Percentiles rank a stretch among this genome's conserved stretches.
Evolutionary conservation across 2,113 vertebrate species (phyloP).

Genomic region (Trichechus manatus): DNA sequence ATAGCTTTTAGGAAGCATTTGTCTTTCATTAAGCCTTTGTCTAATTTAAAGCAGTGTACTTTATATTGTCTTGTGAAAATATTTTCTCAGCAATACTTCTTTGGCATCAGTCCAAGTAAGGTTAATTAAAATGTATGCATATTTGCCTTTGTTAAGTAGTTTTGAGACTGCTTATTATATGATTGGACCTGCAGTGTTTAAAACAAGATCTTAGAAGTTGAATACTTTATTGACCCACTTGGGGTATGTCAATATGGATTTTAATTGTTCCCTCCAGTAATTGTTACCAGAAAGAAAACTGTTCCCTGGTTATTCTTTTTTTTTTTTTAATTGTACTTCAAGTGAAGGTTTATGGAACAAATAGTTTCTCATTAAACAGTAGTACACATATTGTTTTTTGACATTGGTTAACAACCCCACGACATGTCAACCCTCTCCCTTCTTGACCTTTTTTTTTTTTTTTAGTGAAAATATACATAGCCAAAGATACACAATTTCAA

Average conservation of each 20-base stretch:
- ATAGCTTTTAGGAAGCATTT: background rate
- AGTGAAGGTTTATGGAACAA: no score
- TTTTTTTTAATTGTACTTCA: no score
- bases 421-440: no score
- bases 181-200: background rate
- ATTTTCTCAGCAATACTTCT: conserved; percentile 50
- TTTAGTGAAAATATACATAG: no score
- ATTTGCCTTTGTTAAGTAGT: background rate
- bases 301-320: background rate
- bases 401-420: no score
- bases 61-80: conserved; percentile 8
- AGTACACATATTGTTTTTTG: no score
- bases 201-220: background rate
- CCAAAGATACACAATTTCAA: no score
- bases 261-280: background rate
- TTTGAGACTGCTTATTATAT: background rate
- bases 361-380: no score
- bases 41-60: background rate
- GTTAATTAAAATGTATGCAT: background rate
- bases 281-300: background rate
- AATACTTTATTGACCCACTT: background rate
- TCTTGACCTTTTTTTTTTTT: no score
- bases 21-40: background rate
- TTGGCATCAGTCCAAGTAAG: background rate
- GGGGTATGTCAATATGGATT: background rate